phyloP scores from a whole-genome alignment of 2,888 invertebrate species.

The Platycnemis pennipes region DNA sequence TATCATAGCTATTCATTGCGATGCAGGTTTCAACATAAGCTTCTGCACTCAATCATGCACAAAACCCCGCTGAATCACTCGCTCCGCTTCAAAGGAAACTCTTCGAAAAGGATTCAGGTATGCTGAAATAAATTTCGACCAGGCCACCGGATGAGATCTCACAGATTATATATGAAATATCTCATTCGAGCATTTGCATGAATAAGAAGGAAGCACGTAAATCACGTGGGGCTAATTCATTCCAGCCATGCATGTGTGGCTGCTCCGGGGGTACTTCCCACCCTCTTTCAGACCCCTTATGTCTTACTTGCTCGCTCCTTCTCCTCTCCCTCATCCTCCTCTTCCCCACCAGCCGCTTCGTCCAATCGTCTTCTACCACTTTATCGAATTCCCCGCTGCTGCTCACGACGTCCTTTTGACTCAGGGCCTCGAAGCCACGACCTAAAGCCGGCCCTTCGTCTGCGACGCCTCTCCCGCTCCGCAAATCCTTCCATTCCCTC shows the following conservation, averaged over 20 bases:
- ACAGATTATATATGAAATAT: background rate
- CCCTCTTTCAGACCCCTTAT: background rate
- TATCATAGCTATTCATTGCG: background rate
- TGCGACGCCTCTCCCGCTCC: background rate
- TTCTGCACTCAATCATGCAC: background rate
- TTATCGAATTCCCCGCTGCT: slow-evolving; percentile 40
- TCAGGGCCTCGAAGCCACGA: slow-evolving; percentile 36
- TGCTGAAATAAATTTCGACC: background rate
- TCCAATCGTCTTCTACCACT: slow-evolving; percentile 17
- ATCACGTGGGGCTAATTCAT: background rate
- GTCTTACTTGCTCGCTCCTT: slow-evolving; percentile 19
- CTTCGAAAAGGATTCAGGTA: background rate
- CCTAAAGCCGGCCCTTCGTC: slow-evolving; percentile 20
- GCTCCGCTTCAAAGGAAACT: background rate
- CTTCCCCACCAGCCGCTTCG: background rate
- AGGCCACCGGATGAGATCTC: background rate
- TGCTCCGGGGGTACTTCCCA: background rate
- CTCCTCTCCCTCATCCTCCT: background rate
- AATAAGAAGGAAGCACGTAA: background rate
- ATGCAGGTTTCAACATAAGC: background rate
- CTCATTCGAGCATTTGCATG: background rate
- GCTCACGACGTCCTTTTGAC: background rate
- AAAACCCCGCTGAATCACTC: background rate
- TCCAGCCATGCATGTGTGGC: background rate
- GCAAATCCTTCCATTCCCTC: background rate